Conservation (phyloP, 2,797 vertebrate species). For the Hippoglossus hippoglossus region DNA sequence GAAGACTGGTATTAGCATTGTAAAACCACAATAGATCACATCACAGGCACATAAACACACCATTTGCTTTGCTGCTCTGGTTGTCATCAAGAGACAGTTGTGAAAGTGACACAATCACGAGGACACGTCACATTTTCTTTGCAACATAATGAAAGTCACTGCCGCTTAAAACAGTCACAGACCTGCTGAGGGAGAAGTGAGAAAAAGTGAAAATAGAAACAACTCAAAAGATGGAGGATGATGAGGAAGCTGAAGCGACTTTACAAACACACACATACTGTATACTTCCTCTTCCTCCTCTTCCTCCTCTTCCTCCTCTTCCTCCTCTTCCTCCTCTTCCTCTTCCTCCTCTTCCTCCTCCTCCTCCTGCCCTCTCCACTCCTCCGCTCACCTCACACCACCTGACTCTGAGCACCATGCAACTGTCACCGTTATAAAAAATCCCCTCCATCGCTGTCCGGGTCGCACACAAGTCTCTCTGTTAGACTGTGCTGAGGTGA, state of each 20-base stretch:
- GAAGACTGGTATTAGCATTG: no score
- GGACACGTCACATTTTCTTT: slow-evolving; percentile 34
- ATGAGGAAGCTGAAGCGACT: slow-evolving; percentile 11
- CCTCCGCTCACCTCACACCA: slow-evolving; percentile 46
- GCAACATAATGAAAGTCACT: slow-evolving; percentile 5
- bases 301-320: slow-evolving; percentile 26
- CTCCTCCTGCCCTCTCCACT: slow-evolving; percentile 29
- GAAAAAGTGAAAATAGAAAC: slow-evolving; percentile 35
- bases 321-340: slow-evolving; percentile 36
- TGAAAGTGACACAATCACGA: slow-evolving; percentile 37
- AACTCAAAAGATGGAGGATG: neutral
- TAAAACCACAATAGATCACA: no score
- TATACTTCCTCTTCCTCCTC: slow-evolving; percentile 12
- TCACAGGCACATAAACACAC: neutral
- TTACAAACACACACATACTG: neutral
- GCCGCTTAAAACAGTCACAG: slow-evolving; percentile 5
- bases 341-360: slow-evolving; percentile 31
- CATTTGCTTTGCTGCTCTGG: neutral
- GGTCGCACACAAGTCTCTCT: slow-evolving; percentile 17
- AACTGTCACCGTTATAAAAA: slow-evolving; percentile 34
- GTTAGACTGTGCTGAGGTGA: slow-evolving; percentile 33
- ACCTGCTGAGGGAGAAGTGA: slow-evolving; percentile 24
- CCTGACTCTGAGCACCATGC: slow-evolving; percentile 36
- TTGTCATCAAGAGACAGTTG: slow-evolving; percentile 1
- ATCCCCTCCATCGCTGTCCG: slow-evolving; percentile 48